Base-by-base conservation (phyloP, 2,888 invertebrate species). In the Phymatocera aterrima region DNA sequence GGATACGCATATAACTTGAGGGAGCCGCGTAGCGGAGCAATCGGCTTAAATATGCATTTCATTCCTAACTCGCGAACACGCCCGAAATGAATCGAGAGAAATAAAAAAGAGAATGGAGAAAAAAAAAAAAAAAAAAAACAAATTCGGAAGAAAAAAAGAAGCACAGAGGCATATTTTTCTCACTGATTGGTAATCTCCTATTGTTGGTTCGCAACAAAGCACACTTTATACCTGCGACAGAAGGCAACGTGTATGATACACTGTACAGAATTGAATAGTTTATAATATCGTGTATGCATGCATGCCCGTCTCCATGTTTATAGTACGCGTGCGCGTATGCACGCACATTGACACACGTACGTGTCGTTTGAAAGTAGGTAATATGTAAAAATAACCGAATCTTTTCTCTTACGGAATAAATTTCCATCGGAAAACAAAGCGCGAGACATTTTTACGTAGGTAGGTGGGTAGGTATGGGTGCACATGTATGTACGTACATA, bases 371-470 rank as follows among this genome's bases (percentile, higher is more conserved):
- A 64, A 34, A 37, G 64, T 37, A 37, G 37, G 64, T 37, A 64
- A 64, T 64, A 64, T 64, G 64, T 64, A 64, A 64, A n/a, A 64
- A 18, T 37, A 64, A 37, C 64, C 64, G 64, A 64, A 64, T 64
- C 24, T 28, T 18, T 46, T 4, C 34, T 64, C 64, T 18, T 6
- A 21, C 37, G 37, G 37, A 64, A 64, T 64, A 64, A 64, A 64
- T 64, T 64, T 24, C 64, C 64, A 64, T 64, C 21, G 18, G 12
- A 64, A 64, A 64, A 18, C 12, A 28, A 57, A 34, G 10, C 37
- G n/a, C 10, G 3, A 37, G 8, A 51, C 1, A 21, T n/a, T n/a
- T n/a, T n/a, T n/a, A n/a, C n/a, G n/a, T 18, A 21, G 8, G 1
- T 8, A 51, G 18, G 18, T 21, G 2, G 18, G 18, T 1, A 51